Percentiles rank a stretch among this genome's conserved stretches.
phyloP scores from a whole-genome alignment of 2,888 invertebrate genomes.

The Epiperipatus broadwayi region DNA sequence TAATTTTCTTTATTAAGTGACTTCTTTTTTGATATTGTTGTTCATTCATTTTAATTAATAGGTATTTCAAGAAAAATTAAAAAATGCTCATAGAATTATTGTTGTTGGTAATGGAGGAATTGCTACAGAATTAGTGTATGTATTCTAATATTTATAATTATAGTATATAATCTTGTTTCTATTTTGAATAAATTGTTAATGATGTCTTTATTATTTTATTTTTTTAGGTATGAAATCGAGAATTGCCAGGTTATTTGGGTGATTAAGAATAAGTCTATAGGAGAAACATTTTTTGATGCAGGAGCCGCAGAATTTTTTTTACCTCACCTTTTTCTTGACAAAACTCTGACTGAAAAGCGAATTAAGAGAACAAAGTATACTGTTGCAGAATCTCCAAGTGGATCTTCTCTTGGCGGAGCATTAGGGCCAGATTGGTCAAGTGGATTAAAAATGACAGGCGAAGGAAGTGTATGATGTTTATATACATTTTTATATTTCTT shows the following conservation, averaged over 20 bases:
- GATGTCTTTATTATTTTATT: constrained; percentile 6
- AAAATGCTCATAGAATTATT: constrained; percentile 46
- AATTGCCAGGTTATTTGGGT: constrained; percentile 77
- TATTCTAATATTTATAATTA: constrained; percentile 15
- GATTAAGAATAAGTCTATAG: constrained; percentile 74
- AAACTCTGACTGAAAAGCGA: constrained; percentile 4
- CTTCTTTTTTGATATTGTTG: too few species aligned
- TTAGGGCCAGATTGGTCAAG: constrained; percentile 92
- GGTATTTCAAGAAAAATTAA: constrained; percentile 49
- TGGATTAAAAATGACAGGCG: constrained; percentile 41
- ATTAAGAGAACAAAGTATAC: constrained; percentile 43
- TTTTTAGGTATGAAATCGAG: constrained; percentile 47
- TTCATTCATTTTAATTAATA: constrained; percentile 19
- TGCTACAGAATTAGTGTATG: constrained; percentile 73
- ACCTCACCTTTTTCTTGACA: constrained; percentile 18
- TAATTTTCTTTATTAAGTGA: too few species aligned
- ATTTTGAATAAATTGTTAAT: constrained; percentile 10
- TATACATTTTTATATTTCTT: too few species aligned
- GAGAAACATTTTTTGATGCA: constrained; percentile 82
- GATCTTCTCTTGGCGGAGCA: constrained; percentile 52
- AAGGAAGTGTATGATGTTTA: constrained; percentile 11
- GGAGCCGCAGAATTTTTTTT: constrained; percentile 87
- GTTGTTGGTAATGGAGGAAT: constrained; percentile 96
- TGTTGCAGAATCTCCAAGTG: constrained; percentile 4
- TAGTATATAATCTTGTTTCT: constrained; percentile 11